Evolutionary conservation across 2,888 invertebrate genomes (phyloP).

Genomic region (Blastobasis adustella): DNA sequence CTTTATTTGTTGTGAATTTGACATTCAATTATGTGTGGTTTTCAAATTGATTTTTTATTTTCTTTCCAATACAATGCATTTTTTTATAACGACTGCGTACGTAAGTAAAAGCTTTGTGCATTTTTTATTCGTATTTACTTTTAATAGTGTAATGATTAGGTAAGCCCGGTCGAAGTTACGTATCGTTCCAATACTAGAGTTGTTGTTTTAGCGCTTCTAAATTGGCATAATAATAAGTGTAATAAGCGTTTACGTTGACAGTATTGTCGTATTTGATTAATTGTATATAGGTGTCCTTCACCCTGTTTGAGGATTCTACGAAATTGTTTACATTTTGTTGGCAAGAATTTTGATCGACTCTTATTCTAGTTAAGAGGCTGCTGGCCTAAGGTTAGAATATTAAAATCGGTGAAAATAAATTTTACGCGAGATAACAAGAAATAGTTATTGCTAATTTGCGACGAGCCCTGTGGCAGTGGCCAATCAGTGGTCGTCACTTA

Average conservation of each 20-base stretch:
- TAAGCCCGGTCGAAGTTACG: slow-evolving; percentile 43
- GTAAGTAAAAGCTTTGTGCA: not conserved
- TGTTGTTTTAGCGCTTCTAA: slow-evolving; percentile 47
- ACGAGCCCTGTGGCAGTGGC: too few relatives aligned
- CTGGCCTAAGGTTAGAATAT: too few relatives aligned
- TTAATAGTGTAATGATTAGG: not conserved
- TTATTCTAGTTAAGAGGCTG: too few relatives aligned
- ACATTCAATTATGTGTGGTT: slow-evolving; percentile 4
- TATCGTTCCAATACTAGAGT: slow-evolving; percentile 38
- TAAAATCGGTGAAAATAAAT: too few relatives aligned
- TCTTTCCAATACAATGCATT: slow-evolving; percentile 11
- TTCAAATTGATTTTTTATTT: not conserved
- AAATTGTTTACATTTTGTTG: not conserved
- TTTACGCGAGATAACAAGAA: too few relatives aligned
- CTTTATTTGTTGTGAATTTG: slow-evolving; percentile 11
- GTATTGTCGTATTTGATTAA: slow-evolving; percentile 25
- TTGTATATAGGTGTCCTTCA: slow-evolving; percentile 30
- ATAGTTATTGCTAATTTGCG: too few relatives aligned
- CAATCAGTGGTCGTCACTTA: too few relatives aligned
- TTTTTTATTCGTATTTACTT: not conserved
- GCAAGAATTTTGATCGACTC: not conserved
- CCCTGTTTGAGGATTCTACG: slow-evolving; percentile 14
- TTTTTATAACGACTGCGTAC: slow-evolving; percentile 11
- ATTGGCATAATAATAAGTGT: slow-evolving; percentile 44
- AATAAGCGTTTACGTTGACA: slow-evolving; percentile 28